phyloP scores from a whole-genome alignment of 2,797 vertebrate species.

The Pseudocheirus occidentalis region DNA sequence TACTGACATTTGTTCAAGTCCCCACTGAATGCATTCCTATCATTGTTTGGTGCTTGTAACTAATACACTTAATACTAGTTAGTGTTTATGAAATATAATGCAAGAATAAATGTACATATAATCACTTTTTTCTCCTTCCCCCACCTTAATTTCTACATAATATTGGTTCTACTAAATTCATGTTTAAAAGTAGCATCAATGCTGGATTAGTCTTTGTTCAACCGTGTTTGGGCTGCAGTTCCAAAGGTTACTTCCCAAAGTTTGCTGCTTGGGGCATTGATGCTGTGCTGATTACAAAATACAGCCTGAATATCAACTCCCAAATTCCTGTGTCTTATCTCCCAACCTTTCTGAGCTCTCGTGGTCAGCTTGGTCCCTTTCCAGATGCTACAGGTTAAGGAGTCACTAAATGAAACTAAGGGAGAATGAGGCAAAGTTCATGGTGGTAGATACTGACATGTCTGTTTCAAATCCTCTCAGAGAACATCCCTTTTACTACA shows the following conservation, averaged over 20 bases:
- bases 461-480: not conserved
- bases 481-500: not conserved
- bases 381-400: not conserved
- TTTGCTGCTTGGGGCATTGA: not conserved
- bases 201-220: not conserved
- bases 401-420: not conserved
- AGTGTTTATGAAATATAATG: not conserved
- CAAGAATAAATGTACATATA: not conserved
- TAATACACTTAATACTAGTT: not conserved
- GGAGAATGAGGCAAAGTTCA: not conserved
- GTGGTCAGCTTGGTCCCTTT: not conserved
- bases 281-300: not conserved
- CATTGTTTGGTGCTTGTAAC: not conserved
- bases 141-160: not conserved
- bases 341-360: not conserved
- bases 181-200: not conserved
- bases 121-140: not conserved
- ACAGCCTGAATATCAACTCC: not conserved
- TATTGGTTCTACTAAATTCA: not conserved
- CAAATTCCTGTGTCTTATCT: not conserved
- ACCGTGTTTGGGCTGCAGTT: not conserved
- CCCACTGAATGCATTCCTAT: not conserved
- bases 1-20: not conserved
- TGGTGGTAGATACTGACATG: not conserved
- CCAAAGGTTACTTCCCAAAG: not conserved